Base-by-base conservation (phyloP, 2,888 invertebrate species). In the Andrena hattorfiana region DNA sequence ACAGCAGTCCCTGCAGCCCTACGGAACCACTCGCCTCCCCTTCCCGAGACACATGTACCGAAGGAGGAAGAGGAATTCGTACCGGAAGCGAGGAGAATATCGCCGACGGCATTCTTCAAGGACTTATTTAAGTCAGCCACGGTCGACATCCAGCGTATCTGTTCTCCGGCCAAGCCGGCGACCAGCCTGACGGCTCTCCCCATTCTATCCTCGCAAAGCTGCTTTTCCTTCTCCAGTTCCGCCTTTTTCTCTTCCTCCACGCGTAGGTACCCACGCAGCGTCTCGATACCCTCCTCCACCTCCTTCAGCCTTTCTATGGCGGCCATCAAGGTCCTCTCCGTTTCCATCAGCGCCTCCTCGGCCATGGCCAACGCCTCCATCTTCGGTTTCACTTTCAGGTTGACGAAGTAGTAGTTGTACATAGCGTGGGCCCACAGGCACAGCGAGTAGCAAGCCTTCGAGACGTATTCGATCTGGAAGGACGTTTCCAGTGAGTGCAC, bases 381-480 rank as follows among this genome's bases (percentile, higher is more conserved):
- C 94, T 99, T 99, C 0, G 99, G 99, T 0, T 97, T 97, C 0
- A 98, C 98, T 6, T 95, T 95, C 87, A 96, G 95, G 90, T 98
- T 98, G 0, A 98, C 98, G 92, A 97, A 97, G 93, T 98, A 98
- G 94, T 97, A 99, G 92, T 98, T 97, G 94, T 97, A 99, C 96
- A 99, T 98, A 0, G 99, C 99, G 89, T 97, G 97, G 42, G 98
- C 96, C 98, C 98, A 98, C 95, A 97, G 97, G 90, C 98, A 98
- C 1, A 98, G 94, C 0, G 97, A 97, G 84, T 96, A 96, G 91
- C 97, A 97, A 0, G 97, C 97, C 93, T 97, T 97, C 0, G 97
- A 97, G 13, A 97, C 96, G 96, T 96, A 91, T 4, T 89, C 88
- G 71, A 89, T 81, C 90, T 90, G 69, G 28, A 60, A 73, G 16